A percentile compares a stretch with the other conserved stretches of the same genome.
Evolutionary conservation across 2,797 vertebrate species (phyloP).

Genomic region (Clarias laeviceps): DNA sequence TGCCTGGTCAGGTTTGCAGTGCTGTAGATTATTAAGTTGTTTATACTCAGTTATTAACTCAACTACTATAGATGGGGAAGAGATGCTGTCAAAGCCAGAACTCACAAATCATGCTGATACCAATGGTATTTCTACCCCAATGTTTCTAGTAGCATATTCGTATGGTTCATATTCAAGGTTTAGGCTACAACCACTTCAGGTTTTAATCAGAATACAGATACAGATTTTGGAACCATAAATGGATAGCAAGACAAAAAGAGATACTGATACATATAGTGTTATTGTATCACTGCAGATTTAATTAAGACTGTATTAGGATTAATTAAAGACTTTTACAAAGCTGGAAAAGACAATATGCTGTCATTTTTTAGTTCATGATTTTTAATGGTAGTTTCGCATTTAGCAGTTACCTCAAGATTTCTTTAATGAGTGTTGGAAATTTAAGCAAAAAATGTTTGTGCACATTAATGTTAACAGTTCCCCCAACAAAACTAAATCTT

Average conservation of each 20-base stretch:
- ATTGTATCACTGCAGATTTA: neutral
- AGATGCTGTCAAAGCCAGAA: neutral
- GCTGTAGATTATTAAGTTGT: neutral
- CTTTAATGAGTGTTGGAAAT: neutral
- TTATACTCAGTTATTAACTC: neutral
- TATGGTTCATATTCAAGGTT: neutral
- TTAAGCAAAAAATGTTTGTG: neutral
- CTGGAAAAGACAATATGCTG: too few species aligned
- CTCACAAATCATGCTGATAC: neutral
- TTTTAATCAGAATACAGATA: neutral
- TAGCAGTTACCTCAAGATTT: neutral
- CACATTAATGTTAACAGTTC: neutral
- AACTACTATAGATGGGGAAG: neutral
- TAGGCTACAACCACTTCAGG: neutral
- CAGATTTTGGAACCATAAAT: neutral
- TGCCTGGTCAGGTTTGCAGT: neutral
- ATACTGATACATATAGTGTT: neutral
- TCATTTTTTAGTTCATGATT: neutral
- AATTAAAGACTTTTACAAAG: constrained; percentile 17
- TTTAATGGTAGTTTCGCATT: neutral
- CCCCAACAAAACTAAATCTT: neutral
- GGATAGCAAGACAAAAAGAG: neutral
- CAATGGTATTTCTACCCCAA: neutral
- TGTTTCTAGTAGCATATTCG: neutral
- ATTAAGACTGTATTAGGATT: constrained; percentile 26